Evolutionary conservation across 1,140 invertebrate genomes (phyloP).

Genomic region (Marisa cornuarietis): DNA sequence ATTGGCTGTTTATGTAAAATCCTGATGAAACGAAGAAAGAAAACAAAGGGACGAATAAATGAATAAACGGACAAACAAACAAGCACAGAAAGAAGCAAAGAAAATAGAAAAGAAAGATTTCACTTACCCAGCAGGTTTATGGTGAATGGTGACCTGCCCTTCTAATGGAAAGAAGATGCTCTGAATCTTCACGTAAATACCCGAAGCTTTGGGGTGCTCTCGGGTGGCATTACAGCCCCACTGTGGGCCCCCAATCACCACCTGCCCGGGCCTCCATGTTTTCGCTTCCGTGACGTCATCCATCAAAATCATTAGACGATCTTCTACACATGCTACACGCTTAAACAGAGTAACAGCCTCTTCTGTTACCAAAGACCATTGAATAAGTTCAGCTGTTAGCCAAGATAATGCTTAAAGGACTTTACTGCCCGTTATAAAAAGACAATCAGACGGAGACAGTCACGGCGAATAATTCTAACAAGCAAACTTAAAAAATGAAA

Average conservation of each 20-base stretch:
- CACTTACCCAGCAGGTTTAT: conserved; percentile 7
- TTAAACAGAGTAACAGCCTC: background rate
- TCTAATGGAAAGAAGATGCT: conserved; percentile 26
- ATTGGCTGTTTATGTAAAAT: too few species aligned
- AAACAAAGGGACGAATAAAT: too few species aligned
- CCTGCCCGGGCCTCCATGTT: conserved; percentile 29
- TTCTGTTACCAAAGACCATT: too few species aligned
- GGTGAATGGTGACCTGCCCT: background rate
- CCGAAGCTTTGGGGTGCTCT: conserved; percentile 3
- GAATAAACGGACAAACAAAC: too few species aligned
- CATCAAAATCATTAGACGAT: conserved; percentile 12
- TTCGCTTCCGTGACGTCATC: conserved; percentile 13
- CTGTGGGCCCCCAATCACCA: conserved; percentile 29
- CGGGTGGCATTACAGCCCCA: conserved; percentile 33
- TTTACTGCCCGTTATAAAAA: too few species aligned
- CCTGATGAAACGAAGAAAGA: too few species aligned
- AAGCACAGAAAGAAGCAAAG: too few species aligned
- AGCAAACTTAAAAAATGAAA: background rate
- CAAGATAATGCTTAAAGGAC: too few species aligned
- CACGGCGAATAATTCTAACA: background rate
- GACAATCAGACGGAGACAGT: too few species aligned
- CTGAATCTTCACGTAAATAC: conserved; percentile 32
- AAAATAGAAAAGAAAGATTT: too few species aligned
- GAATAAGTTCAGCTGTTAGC: too few species aligned
- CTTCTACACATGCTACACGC: conserved; percentile 18